phyloP scores from a whole-genome alignment of 2,888 invertebrate species.

The Cheiracanthium punctorium region DNA sequence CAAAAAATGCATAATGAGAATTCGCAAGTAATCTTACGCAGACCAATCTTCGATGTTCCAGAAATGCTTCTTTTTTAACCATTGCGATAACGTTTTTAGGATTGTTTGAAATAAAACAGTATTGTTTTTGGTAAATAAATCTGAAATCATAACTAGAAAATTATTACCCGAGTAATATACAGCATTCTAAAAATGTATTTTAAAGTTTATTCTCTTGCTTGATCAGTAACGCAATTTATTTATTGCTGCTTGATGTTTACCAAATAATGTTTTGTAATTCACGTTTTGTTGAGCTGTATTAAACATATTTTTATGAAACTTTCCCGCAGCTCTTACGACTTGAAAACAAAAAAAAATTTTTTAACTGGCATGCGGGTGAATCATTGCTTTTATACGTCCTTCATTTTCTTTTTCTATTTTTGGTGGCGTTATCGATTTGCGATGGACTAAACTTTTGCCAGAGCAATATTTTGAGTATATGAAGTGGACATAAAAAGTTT shows the following conservation, averaged over 20 bases:
- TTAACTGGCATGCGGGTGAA: constrained; percentile 7
- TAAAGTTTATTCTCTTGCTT: no score
- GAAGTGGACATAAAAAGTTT: neutral
- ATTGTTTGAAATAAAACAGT: no score
- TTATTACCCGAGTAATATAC: no score
- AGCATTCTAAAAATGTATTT: no score
- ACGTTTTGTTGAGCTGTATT: neutral
- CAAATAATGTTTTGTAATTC: constrained; percentile 57
- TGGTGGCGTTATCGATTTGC: constrained; percentile 46
- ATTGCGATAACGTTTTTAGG: no score
- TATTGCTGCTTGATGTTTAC: constrained; percentile 33
- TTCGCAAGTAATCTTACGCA: no score
- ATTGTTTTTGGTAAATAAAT: no score
- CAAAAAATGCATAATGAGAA: no score
- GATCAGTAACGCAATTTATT: constrained; percentile 36
- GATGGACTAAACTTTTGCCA: constrained; percentile 35
- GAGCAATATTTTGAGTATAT: constrained; percentile 45
- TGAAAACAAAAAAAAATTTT: neutral
- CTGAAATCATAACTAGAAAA: no score
- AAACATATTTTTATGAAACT: neutral
- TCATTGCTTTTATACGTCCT: constrained; percentile 11
- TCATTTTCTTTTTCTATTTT: constrained; percentile 19
- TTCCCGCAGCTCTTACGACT: neutral
- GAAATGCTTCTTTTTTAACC: no score
- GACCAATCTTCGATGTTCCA: no score